phyloP scores from a whole-genome alignment of 2,113 vertebrate species.

The Drymodes brunneopygia region DNA sequence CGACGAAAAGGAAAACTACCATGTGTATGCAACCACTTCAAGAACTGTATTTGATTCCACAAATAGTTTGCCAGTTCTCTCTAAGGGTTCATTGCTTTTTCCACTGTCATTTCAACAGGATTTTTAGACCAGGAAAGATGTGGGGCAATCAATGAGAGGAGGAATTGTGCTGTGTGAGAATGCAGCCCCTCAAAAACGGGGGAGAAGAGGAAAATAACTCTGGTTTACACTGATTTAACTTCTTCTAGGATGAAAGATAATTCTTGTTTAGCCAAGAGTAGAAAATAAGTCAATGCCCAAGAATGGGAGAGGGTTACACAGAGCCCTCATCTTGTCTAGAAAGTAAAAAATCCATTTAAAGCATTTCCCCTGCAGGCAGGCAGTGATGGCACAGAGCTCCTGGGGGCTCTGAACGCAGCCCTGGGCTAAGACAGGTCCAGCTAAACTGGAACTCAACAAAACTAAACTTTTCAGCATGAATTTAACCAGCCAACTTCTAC shows the following conservation, averaged over 20 bases:
- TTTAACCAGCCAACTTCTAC: background rate
- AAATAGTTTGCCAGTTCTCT: background rate
- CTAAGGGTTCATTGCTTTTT: background rate
- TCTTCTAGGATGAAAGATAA: background rate
- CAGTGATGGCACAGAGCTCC: background rate
- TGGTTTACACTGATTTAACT: background rate
- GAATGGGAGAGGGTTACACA: background rate
- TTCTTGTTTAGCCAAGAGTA: background rate
- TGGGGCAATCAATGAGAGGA: background rate
- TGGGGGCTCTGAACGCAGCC: background rate
- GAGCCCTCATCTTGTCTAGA: background rate
- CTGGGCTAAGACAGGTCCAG: background rate
- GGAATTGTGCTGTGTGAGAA: rapidly evolving
- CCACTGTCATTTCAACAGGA: background rate
- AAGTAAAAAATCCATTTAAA: background rate
- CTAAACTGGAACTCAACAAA: background rate
- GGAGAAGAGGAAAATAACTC: background rate
- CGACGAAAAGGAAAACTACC: background rate
- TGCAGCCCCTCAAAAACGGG: background rate
- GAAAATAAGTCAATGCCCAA: background rate
- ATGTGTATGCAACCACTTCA: background rate
- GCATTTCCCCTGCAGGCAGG: background rate
- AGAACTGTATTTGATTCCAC: background rate
- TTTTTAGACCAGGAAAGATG: background rate
- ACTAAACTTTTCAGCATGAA: rapidly evolving